Evolutionary conservation across 2,888 invertebrate species (phyloP).

Genomic region (Lasioglossum malachurum): DNA sequence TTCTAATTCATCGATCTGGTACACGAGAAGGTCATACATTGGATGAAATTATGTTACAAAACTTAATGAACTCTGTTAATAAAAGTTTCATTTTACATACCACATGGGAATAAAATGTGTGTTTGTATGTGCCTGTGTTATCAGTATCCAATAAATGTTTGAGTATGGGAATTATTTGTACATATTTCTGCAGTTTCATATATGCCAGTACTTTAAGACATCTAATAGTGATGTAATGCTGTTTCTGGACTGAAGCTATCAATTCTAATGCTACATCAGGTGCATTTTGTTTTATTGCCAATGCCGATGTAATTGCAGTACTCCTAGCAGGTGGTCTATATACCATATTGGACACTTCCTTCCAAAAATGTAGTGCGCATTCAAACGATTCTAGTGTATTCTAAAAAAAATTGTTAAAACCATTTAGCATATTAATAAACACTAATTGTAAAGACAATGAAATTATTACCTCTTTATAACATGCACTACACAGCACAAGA

Average conservation of each 20-base stretch:
- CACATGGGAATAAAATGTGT: conserved; percentile 35
- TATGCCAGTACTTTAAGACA: conserved; percentile 90
- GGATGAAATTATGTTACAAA: background rate
- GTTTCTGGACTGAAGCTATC: conserved; percentile 85
- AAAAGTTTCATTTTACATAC: conserved; percentile 36
- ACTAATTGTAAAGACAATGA: background rate
- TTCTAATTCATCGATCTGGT: conserved; percentile 22
- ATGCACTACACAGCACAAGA: conserved; percentile 89
- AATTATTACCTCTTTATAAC: conserved; percentile 90
- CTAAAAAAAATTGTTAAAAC: conserved; percentile 84
- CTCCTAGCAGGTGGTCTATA: conserved; percentile 87
- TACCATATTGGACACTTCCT: conserved; percentile 86
- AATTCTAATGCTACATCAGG: conserved; percentile 90
- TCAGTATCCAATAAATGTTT: conserved; percentile 85
- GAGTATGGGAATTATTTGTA: conserved; percentile 88
- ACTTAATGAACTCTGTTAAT: background rate
- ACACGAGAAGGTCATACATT: background rate
- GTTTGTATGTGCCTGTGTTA: rapidly evolving
- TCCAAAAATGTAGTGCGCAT: conserved; percentile 88
- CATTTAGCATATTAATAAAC: conserved; percentile 41
- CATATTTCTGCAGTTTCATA: conserved; percentile 87
- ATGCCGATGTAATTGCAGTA: conserved; percentile 87
- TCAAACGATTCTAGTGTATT: conserved; percentile 89
- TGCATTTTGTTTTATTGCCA: conserved; percentile 89
- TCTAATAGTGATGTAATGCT: conserved; percentile 89